phyloP scores from a whole-genome alignment of 2,113 vertebrate genomes.

The Spea multiplicata region DNA sequence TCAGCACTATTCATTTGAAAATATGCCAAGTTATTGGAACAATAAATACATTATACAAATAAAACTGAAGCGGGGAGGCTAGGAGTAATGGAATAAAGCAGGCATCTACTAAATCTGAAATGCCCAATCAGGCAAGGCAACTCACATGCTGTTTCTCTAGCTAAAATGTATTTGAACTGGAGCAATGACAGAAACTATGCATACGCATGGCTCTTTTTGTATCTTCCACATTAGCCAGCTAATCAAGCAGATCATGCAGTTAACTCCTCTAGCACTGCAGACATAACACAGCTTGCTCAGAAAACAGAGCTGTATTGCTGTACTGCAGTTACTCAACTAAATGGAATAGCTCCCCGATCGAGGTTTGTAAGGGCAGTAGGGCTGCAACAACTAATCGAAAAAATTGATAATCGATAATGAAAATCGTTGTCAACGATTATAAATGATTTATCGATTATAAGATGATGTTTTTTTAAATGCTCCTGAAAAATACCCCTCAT shows the following conservation, averaged over 20 bases:
- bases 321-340: background rate
- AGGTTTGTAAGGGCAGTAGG: too few species aligned
- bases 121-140: constrained; percentile 30
- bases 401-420: too few species aligned
- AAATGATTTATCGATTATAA: too few species aligned
- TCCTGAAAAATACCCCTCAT: too few species aligned
- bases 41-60: constrained; percentile 46
- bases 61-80: constrained; percentile 23
- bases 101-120: constrained; percentile 42
- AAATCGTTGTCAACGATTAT: too few species aligned
- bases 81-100: constrained; percentile 43
- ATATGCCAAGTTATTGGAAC: constrained; percentile 42
- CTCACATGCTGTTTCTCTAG: constrained; percentile 34
- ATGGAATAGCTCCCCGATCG: background rate
- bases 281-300: constrained; percentile 18
- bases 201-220: constrained; percentile 36
- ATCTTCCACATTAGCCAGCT: constrained; percentile 45
- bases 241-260: constrained; percentile 41
- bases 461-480: too few species aligned
- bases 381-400: too few species aligned
- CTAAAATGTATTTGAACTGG: constrained; percentile 43
- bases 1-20: constrained; percentile 31
- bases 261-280: constrained; percentile 37
- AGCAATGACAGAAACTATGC: constrained; percentile 37
- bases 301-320: constrained; percentile 21